These are phyloP conservation scores for Pterostichus madidus DNA, from an alignment of 2,888 invertebrate genomes.

Conservation along the genomic window DNA sequence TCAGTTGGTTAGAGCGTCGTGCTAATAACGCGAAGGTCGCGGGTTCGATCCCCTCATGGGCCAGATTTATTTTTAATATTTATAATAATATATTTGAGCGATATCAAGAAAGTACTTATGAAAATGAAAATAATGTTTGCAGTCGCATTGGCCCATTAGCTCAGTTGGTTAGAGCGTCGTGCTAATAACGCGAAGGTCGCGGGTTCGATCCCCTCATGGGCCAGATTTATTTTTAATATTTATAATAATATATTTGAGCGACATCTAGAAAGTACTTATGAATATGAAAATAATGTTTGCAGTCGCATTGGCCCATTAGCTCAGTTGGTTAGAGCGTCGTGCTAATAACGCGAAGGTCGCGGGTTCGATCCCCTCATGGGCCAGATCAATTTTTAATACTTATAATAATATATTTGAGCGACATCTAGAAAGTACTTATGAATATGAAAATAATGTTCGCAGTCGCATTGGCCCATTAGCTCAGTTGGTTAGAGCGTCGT, in stretches of 20 bases:
- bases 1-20: conserved; percentile 89
- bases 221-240: conserved; percentile 74
- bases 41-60: conserved; percentile 88
- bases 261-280: no score
- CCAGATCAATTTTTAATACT: conserved; percentile 74
- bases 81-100: no score
- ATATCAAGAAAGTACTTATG: no score
- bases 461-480: conserved; percentile 82
- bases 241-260: no score
- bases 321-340: conserved; percentile 89
- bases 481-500: conserved; percentile 89
- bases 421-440: no score
- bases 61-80: conserved; percentile 74
- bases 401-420: no score
- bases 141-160: conserved; percentile 82
- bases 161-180: conserved; percentile 89
- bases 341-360: conserved; percentile 88
- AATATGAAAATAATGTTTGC: no score
- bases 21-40: conserved; percentile 88
- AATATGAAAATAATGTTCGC: no score
- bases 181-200: conserved; percentile 88
- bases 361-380: conserved; percentile 88
- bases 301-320: conserved; percentile 82
- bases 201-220: conserved; percentile 88
- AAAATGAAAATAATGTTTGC: no score